Evolutionary conservation across 2,888 invertebrate genomes (phyloP).

Genomic region (Andrena hattorfiana): DNA sequence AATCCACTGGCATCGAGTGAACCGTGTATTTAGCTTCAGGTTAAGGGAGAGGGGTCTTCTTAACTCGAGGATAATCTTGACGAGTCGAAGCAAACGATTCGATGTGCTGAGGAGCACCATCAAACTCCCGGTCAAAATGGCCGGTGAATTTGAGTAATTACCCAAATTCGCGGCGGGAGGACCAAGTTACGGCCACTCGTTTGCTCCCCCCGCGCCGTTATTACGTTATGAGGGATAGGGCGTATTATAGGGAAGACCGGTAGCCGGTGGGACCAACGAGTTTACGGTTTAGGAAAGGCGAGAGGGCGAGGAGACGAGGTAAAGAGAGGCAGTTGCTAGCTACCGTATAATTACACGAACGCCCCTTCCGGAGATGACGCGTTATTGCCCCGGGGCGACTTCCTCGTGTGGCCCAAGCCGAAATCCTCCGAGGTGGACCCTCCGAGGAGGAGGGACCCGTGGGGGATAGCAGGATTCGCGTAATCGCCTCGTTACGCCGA

Average conservation of each 20-base stretch:
- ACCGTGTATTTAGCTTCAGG: neutral
- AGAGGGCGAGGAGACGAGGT: slow-evolving; percentile 54
- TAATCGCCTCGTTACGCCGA: slow-evolving; percentile 75
- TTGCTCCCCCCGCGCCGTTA: slow-evolving; percentile 76
- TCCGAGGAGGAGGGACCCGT: slow-evolving; percentile 59
- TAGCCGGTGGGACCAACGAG: slow-evolving; percentile 81
- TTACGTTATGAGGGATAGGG: slow-evolving; percentile 81
- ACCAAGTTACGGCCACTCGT: slow-evolving; percentile 80
- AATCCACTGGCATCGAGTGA: neutral
- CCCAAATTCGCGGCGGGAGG: slow-evolving; percentile 66
- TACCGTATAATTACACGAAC: slow-evolving; percentile 84
- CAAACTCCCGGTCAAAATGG: slow-evolving; percentile 22
- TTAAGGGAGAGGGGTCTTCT: neutral
- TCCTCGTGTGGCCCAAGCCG: slow-evolving; percentile 75
- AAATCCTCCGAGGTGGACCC: slow-evolving; percentile 71
- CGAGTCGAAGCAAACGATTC: neutral
- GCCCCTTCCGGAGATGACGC: slow-evolving; percentile 78
- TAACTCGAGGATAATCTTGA: neutral
- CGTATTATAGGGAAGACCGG: slow-evolving; percentile 84
- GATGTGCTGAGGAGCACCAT: neutral
- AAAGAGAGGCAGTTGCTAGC: slow-evolving; percentile 75
- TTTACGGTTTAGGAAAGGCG: slow-evolving; percentile 81
- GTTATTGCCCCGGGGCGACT: slow-evolving; percentile 76
- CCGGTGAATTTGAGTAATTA: slow-evolving; percentile 75
- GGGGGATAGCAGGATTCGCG: slow-evolving; percentile 62